Base-by-base conservation (phyloP, 2,113 vertebrate genomes). In the Lontra canadensis region DNA sequence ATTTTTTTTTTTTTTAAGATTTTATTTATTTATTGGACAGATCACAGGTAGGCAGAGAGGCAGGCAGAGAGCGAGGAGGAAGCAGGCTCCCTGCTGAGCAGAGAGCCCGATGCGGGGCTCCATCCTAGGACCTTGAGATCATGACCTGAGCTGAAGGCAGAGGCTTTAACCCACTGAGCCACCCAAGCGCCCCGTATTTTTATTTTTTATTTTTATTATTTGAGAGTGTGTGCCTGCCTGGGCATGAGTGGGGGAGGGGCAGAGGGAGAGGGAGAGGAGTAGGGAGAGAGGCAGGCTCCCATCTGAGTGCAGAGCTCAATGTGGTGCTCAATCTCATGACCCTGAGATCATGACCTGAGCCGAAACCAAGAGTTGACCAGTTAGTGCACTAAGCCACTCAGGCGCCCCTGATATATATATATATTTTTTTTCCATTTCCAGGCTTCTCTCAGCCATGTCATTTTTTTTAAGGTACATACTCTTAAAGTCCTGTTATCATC, bases 381-480 rank as follows among this genome's bases (percentile, higher is more conserved):
- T 67, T 67, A 67, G 34, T 6, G 31, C 10, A 31, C 61, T 26
- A 67, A 67, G 29, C 31, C 31, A 65, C 63, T 65, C 63, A 65
- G 63, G 29, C 29, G 0, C 49, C 15, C 47, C 15, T 6, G 15
- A 55, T 55, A 55, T 6, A 55, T 34, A 34, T 17, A 34, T 67
- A 7, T 34, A 7, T 95, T 95, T 93, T 93, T 93, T 93, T 91
- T 91, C 57, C 4, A 39, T 83, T 94, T 59, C 42, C 15, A 81
- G 29, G 18, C 47, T 96, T 92, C 13, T 90, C 3, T 74, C 4
- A 86, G 44, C 59, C 42, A 52, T 74, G 31, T 29, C 42, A 52
- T 29, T 44, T 74, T 74, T 94, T 94, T 95, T 96, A 96, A 94
- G 49, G 31, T 34, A 67, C 31, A 34, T 67, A 23, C 26, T 94